These are phyloP conservation scores for Chaunax sp. DNA, from an alignment of 2,797 vertebrate genomes.

Conservation along the genomic window DNA sequence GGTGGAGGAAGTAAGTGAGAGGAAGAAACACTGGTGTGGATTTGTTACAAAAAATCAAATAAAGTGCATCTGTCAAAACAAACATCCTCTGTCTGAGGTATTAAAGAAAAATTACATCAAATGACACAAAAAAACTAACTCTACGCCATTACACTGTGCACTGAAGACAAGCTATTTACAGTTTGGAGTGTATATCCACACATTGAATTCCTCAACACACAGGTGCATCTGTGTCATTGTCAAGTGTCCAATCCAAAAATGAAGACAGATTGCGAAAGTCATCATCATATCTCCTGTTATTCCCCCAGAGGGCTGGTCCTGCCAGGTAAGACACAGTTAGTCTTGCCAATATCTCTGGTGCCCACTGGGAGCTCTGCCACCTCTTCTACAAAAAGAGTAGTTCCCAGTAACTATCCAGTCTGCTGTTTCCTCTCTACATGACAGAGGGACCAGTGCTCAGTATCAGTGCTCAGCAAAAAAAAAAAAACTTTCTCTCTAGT, in stretches of 20 bases:
- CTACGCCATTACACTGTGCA: conserved; percentile 83
- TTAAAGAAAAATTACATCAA: conserved; percentile 84
- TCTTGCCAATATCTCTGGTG: conserved; percentile 28
- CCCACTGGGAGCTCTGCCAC: conserved; percentile 21
- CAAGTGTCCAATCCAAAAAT: conserved; percentile 36
- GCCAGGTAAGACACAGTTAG: conserved; percentile 27
- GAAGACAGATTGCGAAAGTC: conserved; percentile 17
- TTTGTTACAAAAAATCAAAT: conserved; percentile 83
- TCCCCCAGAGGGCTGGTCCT: conserved; percentile 41
- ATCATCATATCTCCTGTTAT: conserved; percentile 14
- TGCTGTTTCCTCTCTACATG: conserved; percentile 34
- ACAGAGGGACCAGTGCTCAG: conserved; percentile 51
- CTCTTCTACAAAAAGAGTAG: conserved; percentile 35
- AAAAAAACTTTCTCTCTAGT: conserved; percentile 53
- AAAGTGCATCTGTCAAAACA: conserved; percentile 95
- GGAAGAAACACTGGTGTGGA: conserved; percentile 86
- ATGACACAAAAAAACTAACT: conserved; percentile 74
- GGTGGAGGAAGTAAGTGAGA: conserved; percentile 38
- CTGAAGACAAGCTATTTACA: conserved; percentile 87
- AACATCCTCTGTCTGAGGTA: conserved; percentile 88
- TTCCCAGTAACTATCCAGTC: conserved; percentile 42
- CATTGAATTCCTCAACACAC: conserved; percentile 82
- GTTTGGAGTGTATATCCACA: conserved; percentile 71
- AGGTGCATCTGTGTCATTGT: conserved; percentile 51
- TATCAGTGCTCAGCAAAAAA: conserved; percentile 67